Base-by-base conservation (phyloP, 2,888 invertebrate genomes). In the Macrophya alboannulata region DNA sequence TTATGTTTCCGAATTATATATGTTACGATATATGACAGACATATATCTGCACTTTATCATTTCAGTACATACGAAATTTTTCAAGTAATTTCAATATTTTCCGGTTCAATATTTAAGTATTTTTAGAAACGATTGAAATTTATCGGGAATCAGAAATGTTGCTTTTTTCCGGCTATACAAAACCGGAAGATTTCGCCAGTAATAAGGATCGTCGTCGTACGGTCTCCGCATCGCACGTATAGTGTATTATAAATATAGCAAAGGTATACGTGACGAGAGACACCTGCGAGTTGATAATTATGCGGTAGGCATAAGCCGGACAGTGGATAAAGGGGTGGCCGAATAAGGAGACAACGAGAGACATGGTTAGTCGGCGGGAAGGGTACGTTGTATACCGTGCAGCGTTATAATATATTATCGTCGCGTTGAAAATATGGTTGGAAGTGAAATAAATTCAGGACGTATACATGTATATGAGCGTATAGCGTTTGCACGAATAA, bases 261-360 rank as follows among this genome's bases (percentile, higher is more conserved):
- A 65, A 12, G 25, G 68, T 51, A 21, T 89, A 87, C 89, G 89
- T 89, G 89, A 86, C 85, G 88, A 81, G 87, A 84, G 31, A 84
- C 84, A 87, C 85, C 87, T 87, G 86, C 87, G 51, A 65, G 84
- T 72, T 86, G 86, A 84, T 84, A 84, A 87, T 87, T 90, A 89
- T 87, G 87, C 88, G 77, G n/a, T 55, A 81, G 40, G 89, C 88
- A 89, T 88, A 87, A 86, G n/a, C 82, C 65, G 68, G 31, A 51
- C 71, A 17, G 48, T 48, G 31, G 21, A 76, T 45, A 71, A 68
- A 31, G 68, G 68, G 48, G 68, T 83, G 68, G 65, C 83, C 83
- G 83, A 68, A 83, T 83, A 83, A 68, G 83, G 83, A 68, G 62
- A 51, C 62, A 25, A 15, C 12, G 8, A 40, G 10, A 81, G 17